Conservation (phyloP, 2,888 invertebrate genomes). For the Tanytarsus gracilentus region DNA sequence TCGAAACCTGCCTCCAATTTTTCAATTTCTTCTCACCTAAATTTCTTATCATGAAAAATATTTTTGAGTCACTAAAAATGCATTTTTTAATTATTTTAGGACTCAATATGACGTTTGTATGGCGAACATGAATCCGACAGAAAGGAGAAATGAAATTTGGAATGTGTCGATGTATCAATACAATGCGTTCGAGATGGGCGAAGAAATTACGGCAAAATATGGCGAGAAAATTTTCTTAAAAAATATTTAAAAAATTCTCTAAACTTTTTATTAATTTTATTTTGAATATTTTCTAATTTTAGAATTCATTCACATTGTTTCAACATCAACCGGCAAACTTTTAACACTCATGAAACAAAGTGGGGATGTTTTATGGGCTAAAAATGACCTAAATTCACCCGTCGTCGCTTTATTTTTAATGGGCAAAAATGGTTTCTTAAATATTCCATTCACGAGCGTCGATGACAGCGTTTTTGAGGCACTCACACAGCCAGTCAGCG, state of each 20-base stretch:
- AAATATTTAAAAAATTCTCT: not conserved
- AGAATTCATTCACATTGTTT: not conserved
- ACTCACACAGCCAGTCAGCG: not conserved
- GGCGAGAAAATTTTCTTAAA: not conserved
- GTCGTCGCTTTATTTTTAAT: not conserved
- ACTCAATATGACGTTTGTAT: not conserved
- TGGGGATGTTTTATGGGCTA: not conserved
- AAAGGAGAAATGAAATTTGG: not conserved
- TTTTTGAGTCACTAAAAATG: not conserved
- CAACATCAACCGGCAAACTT: not conserved
- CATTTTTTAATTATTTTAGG: not conserved
- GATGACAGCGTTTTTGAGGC: not conserved
- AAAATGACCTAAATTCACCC: not conserved
- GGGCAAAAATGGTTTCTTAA: slow-evolving; percentile 1
- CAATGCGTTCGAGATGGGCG: not conserved
- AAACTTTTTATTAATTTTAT: not conserved
- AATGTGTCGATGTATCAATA: slow-evolving; percentile 1
- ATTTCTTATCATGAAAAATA: not conserved
- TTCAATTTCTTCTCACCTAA: too few relatives aligned
- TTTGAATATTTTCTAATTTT: not conserved
- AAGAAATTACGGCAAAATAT: not conserved
- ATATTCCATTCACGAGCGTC: not conserved
- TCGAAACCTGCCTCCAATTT: too few relatives aligned
- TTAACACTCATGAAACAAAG: not conserved
- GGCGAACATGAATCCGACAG: not conserved